These are phyloP conservation scores for Enteromius mattozi DNA, from an alignment of 2,797 vertebrate species.

Conservation along the genomic window DNA sequence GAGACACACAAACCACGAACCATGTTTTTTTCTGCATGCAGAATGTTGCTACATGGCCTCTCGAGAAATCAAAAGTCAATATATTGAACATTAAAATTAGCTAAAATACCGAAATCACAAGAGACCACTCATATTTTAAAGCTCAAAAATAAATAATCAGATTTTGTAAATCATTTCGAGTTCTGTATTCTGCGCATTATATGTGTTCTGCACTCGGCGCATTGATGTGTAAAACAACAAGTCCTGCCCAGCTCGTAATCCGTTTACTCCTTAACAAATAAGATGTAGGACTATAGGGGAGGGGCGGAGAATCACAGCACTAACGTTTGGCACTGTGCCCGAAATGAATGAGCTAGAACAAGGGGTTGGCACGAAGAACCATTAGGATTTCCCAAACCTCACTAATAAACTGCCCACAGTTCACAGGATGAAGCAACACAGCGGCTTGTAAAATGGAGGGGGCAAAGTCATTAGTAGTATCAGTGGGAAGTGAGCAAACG, in stretches of 20 bases:
- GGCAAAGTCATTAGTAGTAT: constrained; percentile 55
- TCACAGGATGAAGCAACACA: constrained; percentile 55
- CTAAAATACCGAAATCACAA: background rate
- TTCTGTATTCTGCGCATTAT: background rate
- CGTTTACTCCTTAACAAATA: constrained; percentile 52
- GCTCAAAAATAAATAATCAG: background rate
- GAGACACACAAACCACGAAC: background rate
- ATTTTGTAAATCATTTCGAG: background rate
- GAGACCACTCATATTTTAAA: background rate
- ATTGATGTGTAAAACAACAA: background rate
- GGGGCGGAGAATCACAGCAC: constrained; percentile 24
- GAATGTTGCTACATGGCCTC: background rate
- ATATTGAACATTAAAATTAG: background rate
- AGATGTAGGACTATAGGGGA: constrained; percentile 35
- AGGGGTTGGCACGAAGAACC: constrained; percentile 49
- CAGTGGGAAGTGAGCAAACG: constrained; percentile 46
- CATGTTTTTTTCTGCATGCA: background rate
- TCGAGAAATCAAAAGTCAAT: background rate
- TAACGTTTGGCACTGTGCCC: constrained; percentile 28
- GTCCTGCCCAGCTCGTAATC: background rate
- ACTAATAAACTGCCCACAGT: constrained; percentile 59
- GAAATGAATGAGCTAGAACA: constrained; percentile 19
- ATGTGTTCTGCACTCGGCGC: background rate
- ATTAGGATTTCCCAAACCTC: constrained; percentile 54
- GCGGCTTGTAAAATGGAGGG: constrained; percentile 58